Conservation (phyloP, 2,888 invertebrate genomes). For the Cacoxenus indagator region DNA sequence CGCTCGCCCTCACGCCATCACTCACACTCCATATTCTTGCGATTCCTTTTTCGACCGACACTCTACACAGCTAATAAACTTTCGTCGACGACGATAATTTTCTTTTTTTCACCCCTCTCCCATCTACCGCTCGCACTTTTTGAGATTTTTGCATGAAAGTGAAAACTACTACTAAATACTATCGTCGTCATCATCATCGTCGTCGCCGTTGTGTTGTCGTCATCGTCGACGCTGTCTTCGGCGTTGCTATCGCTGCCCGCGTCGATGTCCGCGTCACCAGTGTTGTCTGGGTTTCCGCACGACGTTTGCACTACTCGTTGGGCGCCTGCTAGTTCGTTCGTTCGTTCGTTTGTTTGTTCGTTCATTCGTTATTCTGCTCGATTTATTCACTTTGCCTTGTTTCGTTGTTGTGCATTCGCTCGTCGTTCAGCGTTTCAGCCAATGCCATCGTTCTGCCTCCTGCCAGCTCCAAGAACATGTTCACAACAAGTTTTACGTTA, state of each 20-base stretch:
- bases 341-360: conserved; percentile 2
- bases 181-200: conserved; percentile 7
- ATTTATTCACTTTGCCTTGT: not conserved
- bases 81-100: conserved; percentile 23
- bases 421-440: no score
- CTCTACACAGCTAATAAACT: conserved; percentile 31
- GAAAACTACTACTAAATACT: conserved; percentile 41
- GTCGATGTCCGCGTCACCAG: not conserved
- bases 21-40: not conserved
- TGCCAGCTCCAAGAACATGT: not conserved
- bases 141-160: conserved; percentile 50
- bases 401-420: no score
- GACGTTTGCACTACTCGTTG: not conserved
- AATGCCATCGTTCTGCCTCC: conserved; percentile 8
- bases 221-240: not conserved
- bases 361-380: conserved; percentile 6
- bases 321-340: conserved; percentile 19
- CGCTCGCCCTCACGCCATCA: not conserved
- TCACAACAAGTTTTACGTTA: conserved; percentile 39
- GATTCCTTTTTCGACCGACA: not conserved
- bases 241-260: not conserved
- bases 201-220: not conserved
- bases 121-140: conserved; percentile 19
- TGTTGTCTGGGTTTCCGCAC: conserved; percentile 22
- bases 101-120: not conserved